Base-by-base conservation (phyloP, 1,140 invertebrate genomes). In the Wiebesia pumilae region DNA sequence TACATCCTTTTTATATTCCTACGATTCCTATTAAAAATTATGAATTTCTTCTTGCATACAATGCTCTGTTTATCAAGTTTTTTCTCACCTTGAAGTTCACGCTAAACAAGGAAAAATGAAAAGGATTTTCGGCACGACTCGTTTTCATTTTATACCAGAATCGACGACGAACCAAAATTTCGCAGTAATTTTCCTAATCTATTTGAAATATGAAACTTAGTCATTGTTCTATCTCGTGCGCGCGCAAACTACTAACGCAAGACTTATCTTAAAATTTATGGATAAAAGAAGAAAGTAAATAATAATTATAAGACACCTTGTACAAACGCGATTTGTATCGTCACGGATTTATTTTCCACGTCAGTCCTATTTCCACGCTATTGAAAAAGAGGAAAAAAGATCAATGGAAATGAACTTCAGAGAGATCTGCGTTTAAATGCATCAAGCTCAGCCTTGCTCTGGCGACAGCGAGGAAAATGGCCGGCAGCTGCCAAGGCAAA, bases 1-100 rank as follows among this genome's bases (percentile, higher is more conserved):
- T 73, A 73, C 71, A 81, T 81, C 73, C 78, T 35, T 81, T 58
- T 62, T 67, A 51, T 69, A 84, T 69, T 24, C 51, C n/a, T 71
- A 73, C 51, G 62, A 81, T 47, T 81, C 27, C 27, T 69, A 67
- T 40, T 81, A 30, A 67, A 43, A 67, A 47, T 67, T 69, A 43
- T 47, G 35, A 58, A 79, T 40, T 9, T 38, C 33, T 71, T 38
- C 24, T 6, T 24, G 69, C 21, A 9, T 10, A 71, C 3, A 38
- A 38, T 38, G 69, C 12, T 1, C 40, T 38, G 33, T 71, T 71
- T 71, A 71, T 71, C 0, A 71, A 35, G 69, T 30, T 71, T 21
- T n/a, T 71, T 38, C 38, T 71, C 69, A 16, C 40, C 35, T 38
- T 7, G 4, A 71, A 71, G 24, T 62, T 27, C 27, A 3, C 24